Conservation (phyloP, 2,888 invertebrate genomes). For the Carterocephalus palaemon region DNA sequence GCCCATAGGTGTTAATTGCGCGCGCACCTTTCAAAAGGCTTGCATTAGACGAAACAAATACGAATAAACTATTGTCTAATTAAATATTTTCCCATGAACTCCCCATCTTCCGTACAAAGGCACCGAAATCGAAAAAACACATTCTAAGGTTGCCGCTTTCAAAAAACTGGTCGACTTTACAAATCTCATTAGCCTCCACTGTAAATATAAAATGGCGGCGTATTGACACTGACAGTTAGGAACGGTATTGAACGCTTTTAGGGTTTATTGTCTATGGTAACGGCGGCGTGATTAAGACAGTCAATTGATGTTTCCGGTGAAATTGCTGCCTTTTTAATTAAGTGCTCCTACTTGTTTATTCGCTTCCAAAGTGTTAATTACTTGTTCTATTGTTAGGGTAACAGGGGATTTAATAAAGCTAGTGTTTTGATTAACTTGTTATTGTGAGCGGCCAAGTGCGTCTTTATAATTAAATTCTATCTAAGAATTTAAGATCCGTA, state of each 20-base stretch:
- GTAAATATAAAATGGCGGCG: slow-evolving; percentile 72
- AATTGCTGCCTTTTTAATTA: slow-evolving; percentile 17
- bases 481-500: no score
- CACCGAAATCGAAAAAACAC: slow-evolving; percentile 18
- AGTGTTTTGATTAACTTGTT: slow-evolving; percentile 1
- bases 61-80: slow-evolving; percentile 78
- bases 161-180: slow-evolving; percentile 61
- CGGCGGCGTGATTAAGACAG: slow-evolving; percentile 61
- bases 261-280: slow-evolving; percentile 63
- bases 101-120: slow-evolving; percentile 16
- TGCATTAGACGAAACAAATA: slow-evolving; percentile 77
- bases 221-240: slow-evolving; percentile 57
- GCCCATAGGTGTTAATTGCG: slow-evolving; percentile 49
- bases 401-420: not conserved
- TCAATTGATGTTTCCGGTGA: slow-evolving; percentile 33
- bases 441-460: not conserved
- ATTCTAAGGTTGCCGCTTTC: slow-evolving; percentile 26
- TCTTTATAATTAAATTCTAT: no score
- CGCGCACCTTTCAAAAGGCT: slow-evolving; percentile 62
- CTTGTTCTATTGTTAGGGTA: slow-evolving; percentile 6
- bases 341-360: slow-evolving; percentile 7
- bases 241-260: slow-evolving; percentile 58
- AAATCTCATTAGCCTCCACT: slow-evolving; percentile 74
- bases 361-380: slow-evolving; percentile 17
- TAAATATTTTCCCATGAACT: slow-evolving; percentile 74